Percentiles rank a stretch among this genome's conserved stretches.
phyloP scores from a whole-genome alignment of 2,113 vertebrate genomes.

The Pipra filicauda region DNA sequence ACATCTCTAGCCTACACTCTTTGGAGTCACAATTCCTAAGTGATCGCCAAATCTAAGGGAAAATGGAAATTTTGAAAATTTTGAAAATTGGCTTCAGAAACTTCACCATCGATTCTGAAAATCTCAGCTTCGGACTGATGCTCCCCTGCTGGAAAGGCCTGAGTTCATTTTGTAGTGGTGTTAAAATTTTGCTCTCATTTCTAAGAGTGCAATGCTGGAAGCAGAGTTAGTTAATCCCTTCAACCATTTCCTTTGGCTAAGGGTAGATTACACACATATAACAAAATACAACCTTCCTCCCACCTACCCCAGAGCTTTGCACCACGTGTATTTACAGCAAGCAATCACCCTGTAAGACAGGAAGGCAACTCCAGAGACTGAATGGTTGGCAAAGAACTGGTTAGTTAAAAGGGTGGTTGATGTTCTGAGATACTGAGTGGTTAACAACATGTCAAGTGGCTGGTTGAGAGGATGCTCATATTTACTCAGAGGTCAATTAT shows the following conservation, averaged over 20 bases:
- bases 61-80: neutral
- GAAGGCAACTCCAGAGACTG: neutral
- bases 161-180: neutral
- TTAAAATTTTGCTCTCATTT: neutral
- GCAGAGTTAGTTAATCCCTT: neutral
- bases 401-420: constrained; percentile 17
- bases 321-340: neutral
- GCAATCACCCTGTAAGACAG: neutral
- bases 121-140: neutral
- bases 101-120: neutral
- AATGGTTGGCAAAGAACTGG: neutral
- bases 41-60: neutral
- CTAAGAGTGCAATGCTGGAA: neutral
- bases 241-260: neutral
- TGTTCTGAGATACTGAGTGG: constrained; percentile 16
- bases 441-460: constrained; percentile 22
- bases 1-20: neutral
- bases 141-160: neutral
- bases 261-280: neutral
- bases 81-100: neutral
- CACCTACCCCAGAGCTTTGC: neutral
- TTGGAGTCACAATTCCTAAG: neutral
- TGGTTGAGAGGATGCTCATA: neutral
- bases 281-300: neutral
- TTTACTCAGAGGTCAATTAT: constrained; percentile 57